These are phyloP conservation scores for Drosophila borealis DNA, from an alignment of 2,888 invertebrate species.

Conservation along the genomic window DNA sequence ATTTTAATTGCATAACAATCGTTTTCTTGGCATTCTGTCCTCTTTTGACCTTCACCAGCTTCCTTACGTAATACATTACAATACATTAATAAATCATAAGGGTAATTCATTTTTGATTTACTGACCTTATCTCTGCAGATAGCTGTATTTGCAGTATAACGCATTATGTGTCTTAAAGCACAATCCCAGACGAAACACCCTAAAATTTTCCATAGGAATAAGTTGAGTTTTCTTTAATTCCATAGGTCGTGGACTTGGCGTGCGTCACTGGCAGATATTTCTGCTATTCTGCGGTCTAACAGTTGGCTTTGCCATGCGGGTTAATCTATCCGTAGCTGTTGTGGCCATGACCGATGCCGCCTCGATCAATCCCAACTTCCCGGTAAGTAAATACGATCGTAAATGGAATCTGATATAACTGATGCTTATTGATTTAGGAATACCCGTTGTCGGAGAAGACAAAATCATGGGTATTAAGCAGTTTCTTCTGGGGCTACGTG, in stretches of 20 bases:
- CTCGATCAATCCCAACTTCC: slow-evolving; percentile 76
- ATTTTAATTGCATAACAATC: too few relatives aligned
- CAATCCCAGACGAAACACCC: background rate
- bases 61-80: slow-evolving; percentile 1
- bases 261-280: slow-evolving; percentile 88
- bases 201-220: slow-evolving; percentile 19
- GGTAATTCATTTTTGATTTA: slow-evolving; percentile 25
- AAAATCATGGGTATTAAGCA: slow-evolving; percentile 87
- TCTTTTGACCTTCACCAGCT: slow-evolving; percentile 13
- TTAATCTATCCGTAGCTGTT: slow-evolving; percentile 90
- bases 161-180: slow-evolving; percentile 1
- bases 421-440: slow-evolving; percentile 82
- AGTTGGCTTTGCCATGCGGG: slow-evolving; percentile 88
- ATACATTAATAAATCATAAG: background rate
- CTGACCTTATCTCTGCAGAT: slow-evolving; percentile 22
- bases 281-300: slow-evolving; percentile 87
- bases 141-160: slow-evolving; percentile 10
- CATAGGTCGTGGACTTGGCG: slow-evolving; percentile 84
- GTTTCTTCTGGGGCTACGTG: slow-evolving; percentile 90
- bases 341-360: slow-evolving; percentile 89
- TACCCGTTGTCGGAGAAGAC: slow-evolving; percentile 87
- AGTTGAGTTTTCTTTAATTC: background rate
- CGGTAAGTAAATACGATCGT: slow-evolving; percentile 63
- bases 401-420: background rate
- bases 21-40: background rate